phyloP scores from a whole-genome alignment of 2,113 vertebrate genomes.

The Neogale vison region DNA sequence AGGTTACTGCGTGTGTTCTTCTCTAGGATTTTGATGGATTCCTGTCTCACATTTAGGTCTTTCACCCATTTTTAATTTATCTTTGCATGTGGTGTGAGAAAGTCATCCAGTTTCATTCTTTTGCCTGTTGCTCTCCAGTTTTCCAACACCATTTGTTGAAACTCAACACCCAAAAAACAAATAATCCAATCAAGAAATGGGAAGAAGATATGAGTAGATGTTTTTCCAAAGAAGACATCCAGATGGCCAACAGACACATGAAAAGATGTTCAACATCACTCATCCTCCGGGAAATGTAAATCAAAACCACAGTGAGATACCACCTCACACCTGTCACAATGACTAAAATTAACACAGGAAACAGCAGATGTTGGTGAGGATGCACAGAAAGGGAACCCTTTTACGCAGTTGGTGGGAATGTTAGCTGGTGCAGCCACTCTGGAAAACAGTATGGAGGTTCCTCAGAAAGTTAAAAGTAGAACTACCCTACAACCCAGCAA shows the following conservation, averaged over 20 bases:
- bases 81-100: neutral
- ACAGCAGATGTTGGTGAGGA: neutral
- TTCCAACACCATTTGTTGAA: neutral
- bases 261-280: neutral
- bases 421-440: neutral
- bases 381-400: neutral
- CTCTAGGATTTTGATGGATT: neutral
- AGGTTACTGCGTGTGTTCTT: neutral
- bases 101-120: neutral
- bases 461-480: neutral
- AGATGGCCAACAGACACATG: neutral
- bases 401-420: neutral
- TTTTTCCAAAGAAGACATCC: neutral
- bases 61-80: neutral
- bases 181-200: neutral
- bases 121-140: neutral
- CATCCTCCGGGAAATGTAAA: neutral
- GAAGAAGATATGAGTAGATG: neutral
- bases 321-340: neutral
- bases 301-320: neutral
- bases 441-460: neutral
- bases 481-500: neutral
- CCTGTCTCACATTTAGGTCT: neutral
- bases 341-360: neutral
- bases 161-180: neutral